Percentiles rank a stretch among this genome's conserved stretches.
Evolutionary conservation across 2,888 invertebrate genomes (phyloP).

Genomic region (Polyommatus icarus): DNA sequence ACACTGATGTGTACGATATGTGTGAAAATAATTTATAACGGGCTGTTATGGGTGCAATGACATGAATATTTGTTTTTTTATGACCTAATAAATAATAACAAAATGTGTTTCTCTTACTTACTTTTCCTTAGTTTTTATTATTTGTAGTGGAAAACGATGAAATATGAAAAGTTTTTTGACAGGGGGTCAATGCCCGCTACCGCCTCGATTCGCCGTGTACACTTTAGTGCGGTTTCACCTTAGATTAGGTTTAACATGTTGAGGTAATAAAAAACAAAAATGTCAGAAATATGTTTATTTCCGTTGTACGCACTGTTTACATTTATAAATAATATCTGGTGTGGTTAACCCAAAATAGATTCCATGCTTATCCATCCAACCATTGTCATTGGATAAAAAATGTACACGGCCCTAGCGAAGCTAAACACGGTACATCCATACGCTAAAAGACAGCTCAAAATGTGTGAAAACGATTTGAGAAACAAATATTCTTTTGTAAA

Average conservation of each 20-base stretch:
- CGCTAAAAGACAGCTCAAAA: neutral
- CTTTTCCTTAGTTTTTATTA: no score
- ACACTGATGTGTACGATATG: neutral
- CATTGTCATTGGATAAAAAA: slow-evolving; percentile 10
- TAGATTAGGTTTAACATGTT: neutral
- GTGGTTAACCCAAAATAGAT: slow-evolving; percentile 15
- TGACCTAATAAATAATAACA: slow-evolving; percentile 19
- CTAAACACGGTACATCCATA: neutral
- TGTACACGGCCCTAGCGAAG: neutral
- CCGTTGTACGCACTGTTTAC: slow-evolving; percentile 61
- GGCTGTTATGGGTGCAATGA: slow-evolving; percentile 6
- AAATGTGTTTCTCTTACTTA: neutral
- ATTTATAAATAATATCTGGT: slow-evolving; percentile 48
- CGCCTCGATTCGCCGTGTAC: no score
- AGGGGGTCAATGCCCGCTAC: no score
- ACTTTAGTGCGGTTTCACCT: neutral
- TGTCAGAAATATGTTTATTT: slow-evolving; percentile 69
- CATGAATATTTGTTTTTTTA: slow-evolving; percentile 21
- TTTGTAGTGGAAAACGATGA: no score
- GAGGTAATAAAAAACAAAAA: neutral
- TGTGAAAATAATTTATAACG: slow-evolving; percentile 15
- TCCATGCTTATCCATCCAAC: slow-evolving; percentile 11
- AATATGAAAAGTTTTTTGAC: no score
- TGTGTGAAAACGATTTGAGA: neutral
- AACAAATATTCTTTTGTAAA: neutral